Evolutionary conservation across 2,113 vertebrate species (phyloP).

Genomic region (Oostethus manadensis): DNA sequence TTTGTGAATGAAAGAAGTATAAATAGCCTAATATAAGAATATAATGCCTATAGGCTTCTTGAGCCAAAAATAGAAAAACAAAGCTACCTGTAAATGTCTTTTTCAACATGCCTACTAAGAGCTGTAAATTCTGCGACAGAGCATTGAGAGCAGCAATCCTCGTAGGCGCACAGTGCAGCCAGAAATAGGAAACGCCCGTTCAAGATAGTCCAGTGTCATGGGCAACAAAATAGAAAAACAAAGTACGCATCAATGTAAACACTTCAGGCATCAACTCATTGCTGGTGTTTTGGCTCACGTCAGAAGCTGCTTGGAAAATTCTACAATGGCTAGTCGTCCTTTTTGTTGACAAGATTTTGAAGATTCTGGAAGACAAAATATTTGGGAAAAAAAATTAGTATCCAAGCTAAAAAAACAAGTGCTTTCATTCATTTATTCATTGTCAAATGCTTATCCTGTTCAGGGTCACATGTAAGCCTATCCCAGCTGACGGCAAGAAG

Average conservation of each 20-base stretch:
- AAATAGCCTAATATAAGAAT: no score
- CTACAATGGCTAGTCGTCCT: conserved; percentile 45
- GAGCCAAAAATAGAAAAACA: no score
- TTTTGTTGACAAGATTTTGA: conserved; percentile 52
- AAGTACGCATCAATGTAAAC: background rate
- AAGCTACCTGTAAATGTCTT: no score
- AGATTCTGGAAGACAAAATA: conserved; percentile 45
- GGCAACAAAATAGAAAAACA: background rate
- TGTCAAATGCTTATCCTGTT: no score
- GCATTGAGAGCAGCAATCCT: conserved; percentile 1
- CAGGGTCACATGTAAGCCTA: no score
- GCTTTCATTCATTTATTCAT: no score
- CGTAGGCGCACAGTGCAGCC: conserved; percentile 13
- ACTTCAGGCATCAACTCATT: background rate
- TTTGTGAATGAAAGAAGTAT: no score
- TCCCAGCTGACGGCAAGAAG: no score
- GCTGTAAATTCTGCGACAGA: background rate
- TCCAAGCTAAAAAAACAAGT: background rate
- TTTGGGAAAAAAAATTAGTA: background rate
- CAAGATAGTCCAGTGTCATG: background rate
- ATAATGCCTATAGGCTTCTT: no score
- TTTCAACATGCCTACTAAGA: no score
- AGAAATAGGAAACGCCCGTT: conserved; percentile 15
- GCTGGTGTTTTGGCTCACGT: conserved; percentile 1
- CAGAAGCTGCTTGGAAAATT: background rate